Base-by-base conservation (phyloP, 1,140 invertebrate genomes). In the Ectropis grisescens region DNA sequence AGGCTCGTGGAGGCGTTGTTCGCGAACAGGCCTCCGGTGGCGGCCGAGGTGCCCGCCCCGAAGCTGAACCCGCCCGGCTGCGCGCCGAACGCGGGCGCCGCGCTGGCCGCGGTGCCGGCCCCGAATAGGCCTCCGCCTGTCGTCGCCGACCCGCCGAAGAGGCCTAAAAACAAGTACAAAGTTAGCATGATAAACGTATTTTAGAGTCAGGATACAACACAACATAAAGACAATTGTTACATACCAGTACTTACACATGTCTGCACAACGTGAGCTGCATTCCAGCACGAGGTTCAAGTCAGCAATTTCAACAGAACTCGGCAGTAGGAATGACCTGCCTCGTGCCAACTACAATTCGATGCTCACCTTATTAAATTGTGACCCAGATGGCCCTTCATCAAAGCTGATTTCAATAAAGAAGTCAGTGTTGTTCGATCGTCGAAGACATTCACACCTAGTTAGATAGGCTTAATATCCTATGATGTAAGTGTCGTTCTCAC, bases 61-160 rank as follows among this genome's bases (percentile, higher is more conserved):
- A 74, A 74, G 1, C 62, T 64, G 28, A 74, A 74, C 2, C 61
- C 56, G n/a, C 42, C 43, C 2, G 48, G 34, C 16, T 41, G 41
- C 0, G 52, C 37, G 1, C 80, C 55, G 37, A 80, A 45, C 46
- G 61, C 47, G 0, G 28, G 58, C 31, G 67, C 70, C 38, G 32
- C 68, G 4, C 43, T 74, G 9, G 49, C 51, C n/a, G 48, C 61
- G n/a, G 32, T 47, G 2, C 39, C 48, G 23, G 34, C 47, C 2
- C 82, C 84, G 53, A 85, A 85, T 0, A 85, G 47, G 0, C 82
- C 78, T 1, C 74, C 68, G n/a, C n/a, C n/a, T 6, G 61, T 68
- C n/a, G 47, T 66, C 46, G 47, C 72, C 0, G 61, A 46, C 0
- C 65, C 15, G 11, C 71, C 70, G 36, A 70, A 71, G 0, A 76